Conservation (phyloP, 2,888 invertebrate species). For the Pomacea canaliculata region DNA sequence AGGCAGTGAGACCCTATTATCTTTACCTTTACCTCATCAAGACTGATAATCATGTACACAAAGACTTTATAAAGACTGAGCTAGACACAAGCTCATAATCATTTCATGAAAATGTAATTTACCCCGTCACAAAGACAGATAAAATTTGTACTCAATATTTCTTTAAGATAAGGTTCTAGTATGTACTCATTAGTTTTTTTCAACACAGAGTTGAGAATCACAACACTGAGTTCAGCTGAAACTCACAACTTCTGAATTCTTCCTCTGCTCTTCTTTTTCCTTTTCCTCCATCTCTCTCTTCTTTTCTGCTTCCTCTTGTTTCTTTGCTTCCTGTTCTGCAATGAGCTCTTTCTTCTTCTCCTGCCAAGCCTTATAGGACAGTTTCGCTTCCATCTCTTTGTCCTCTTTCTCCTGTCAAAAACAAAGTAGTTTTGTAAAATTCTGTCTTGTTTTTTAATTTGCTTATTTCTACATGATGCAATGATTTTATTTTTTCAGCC, state of each 20-base stretch:
- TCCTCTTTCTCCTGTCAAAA: constrained; percentile 46
- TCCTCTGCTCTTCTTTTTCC: constrained; percentile 47
- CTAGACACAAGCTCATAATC: too few relatives aligned
- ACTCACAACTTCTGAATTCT: constrained; percentile 38
- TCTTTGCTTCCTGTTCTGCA: constrained; percentile 38
- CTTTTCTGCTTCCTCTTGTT: constrained; percentile 48
- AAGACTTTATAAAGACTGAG: too few relatives aligned
- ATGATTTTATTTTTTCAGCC: too few relatives aligned
- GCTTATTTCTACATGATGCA: background rate
- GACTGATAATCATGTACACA: too few relatives aligned
- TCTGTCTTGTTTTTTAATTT: background rate
- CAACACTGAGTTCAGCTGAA: background rate
- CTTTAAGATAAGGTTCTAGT: too few relatives aligned
- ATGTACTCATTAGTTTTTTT: too few relatives aligned
- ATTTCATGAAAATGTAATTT: too few relatives aligned
- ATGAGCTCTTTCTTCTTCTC: constrained; percentile 50
- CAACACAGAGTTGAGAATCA: too few relatives aligned
- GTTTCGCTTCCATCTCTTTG: constrained; percentile 46
- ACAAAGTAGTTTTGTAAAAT: background rate
- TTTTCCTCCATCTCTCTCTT: constrained; percentile 45
- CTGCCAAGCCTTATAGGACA: constrained; percentile 55
- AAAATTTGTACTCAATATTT: too few relatives aligned
- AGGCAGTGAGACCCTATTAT: too few relatives aligned
- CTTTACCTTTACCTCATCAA: too few relatives aligned
- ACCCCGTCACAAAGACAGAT: too few relatives aligned